Evolutionary conservation across 2,113 vertebrate genomes (phyloP).

Genomic region (Zapornia atra): DNA sequence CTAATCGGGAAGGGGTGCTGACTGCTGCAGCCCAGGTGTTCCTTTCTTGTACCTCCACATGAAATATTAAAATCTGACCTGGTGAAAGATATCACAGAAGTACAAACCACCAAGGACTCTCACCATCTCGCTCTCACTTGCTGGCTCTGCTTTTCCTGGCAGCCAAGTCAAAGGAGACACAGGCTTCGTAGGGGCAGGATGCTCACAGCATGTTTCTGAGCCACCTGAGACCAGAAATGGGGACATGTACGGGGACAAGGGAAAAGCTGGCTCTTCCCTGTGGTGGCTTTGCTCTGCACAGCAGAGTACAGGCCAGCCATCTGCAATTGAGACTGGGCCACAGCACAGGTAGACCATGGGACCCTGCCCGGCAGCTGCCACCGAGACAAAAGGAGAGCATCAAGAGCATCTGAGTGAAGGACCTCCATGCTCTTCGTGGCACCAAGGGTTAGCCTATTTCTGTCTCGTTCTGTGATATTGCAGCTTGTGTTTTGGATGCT

Average conservation of each 20-base stretch:
- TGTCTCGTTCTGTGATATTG: slow-evolving; percentile 43
- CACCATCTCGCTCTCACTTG: fast-evolving
- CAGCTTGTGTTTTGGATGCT: slow-evolving; percentile 55
- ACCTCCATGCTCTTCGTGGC: background rate
- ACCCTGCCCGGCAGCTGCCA: background rate
- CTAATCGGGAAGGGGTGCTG: background rate
- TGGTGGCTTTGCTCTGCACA: background rate
- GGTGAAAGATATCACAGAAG: background rate
- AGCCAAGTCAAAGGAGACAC: background rate
- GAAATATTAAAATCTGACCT: background rate
- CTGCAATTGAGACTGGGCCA: fast-evolving
- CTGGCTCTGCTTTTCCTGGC: background rate
- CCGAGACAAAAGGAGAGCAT: background rate
- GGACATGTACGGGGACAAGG: fast-evolving
- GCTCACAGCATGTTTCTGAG: fast-evolving
- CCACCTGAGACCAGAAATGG: background rate
- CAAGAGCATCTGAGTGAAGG: background rate
- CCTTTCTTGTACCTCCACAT: background rate
- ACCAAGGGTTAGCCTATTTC: slow-evolving; percentile 12
- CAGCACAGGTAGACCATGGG: background rate
- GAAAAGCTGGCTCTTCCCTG: background rate
- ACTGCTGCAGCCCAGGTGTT: background rate
- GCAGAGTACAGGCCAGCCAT: background rate
- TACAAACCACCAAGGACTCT: background rate
- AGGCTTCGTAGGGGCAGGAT: background rate